Percentiles rank a stretch among this genome's conserved stretches.
These are phyloP conservation scores for Drosophila tsacasi DNA, from an alignment of 1,140 invertebrate genomes.

Conservation along the genomic window DNA sequence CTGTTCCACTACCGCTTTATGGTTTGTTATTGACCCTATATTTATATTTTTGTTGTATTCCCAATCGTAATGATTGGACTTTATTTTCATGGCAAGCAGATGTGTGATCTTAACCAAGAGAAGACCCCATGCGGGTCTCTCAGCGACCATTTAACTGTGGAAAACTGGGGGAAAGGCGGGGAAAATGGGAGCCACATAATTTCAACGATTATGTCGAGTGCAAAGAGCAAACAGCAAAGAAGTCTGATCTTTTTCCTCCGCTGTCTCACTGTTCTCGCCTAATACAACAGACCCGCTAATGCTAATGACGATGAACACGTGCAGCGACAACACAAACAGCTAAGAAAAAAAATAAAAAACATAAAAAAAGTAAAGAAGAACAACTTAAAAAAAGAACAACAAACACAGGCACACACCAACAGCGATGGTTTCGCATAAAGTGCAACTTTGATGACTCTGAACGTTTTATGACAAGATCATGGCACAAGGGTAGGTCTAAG, in stretches of 20 bases:
- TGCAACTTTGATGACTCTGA: constrained; percentile 82
- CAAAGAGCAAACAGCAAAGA: constrained; percentile 52
- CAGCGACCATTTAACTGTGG: constrained; percentile 69
- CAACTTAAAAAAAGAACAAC: constrained; percentile 30
- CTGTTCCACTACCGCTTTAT: constrained; percentile 33
- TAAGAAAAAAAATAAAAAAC: constrained; percentile 19
- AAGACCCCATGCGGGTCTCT: constrained; percentile 70
- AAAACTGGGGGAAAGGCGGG: constrained; percentile 11
- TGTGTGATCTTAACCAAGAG: constrained; percentile 31
- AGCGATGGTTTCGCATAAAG: constrained; percentile 76
- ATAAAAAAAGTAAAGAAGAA: constrained; percentile 28
- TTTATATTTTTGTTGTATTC: constrained; percentile 41
- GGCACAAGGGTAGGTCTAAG: neutral
- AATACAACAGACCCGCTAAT: constrained; percentile 79
- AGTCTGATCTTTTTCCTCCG: constrained; percentile 39
- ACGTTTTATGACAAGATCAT: constrained; percentile 82
- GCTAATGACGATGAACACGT: constrained; percentile 77
- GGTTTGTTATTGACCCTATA: constrained; percentile 36
- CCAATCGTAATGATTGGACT: constrained; percentile 29
- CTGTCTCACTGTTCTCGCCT: constrained; percentile 69
- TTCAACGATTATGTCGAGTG: constrained; percentile 72
- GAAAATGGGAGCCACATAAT: constrained; percentile 57
- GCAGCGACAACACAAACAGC: constrained; percentile 36
- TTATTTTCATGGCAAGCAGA: constrained; percentile 42
- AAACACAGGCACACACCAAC: constrained; percentile 22